phyloP scores from a whole-genome alignment of 2,888 invertebrate genomes.

The Palloptera scutellata region DNA sequence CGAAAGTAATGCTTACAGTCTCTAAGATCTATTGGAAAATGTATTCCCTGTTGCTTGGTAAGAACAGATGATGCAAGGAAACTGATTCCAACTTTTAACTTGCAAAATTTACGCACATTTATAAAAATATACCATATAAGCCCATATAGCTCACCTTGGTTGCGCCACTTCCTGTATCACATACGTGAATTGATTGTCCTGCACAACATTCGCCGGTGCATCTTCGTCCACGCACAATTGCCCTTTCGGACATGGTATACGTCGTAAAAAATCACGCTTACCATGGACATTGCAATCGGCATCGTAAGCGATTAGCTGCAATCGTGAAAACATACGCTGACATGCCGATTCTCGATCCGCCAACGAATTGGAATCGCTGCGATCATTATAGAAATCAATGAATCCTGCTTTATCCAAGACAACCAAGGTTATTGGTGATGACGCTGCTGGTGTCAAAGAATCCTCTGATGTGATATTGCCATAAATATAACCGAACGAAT shows the following conservation, averaged over 20 bases:
- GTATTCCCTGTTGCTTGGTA: too few species aligned
- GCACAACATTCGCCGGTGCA: slow-evolving; percentile 82
- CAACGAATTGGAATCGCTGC: slow-evolving; percentile 71
- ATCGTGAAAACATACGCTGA: slow-evolving; percentile 83
- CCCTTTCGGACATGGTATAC: slow-evolving; percentile 82
- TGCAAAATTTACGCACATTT: too few species aligned
- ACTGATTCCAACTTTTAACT: too few species aligned
- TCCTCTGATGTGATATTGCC: slow-evolving; percentile 87
- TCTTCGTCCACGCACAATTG: slow-evolving; percentile 88
- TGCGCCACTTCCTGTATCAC: slow-evolving; percentile 87
- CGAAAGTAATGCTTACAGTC: background rate
- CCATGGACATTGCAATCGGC: slow-evolving; percentile 75
- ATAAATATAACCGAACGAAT: slow-evolving; percentile 94
- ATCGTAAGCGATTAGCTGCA: slow-evolving; percentile 86
- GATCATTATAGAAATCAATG: slow-evolving; percentile 86
- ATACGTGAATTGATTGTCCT: slow-evolving; percentile 92
- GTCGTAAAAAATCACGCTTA: slow-evolving; percentile 74
- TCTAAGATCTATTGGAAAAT: too few species aligned
- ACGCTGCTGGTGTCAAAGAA: slow-evolving; percentile 68
- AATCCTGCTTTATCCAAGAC: slow-evolving; percentile 89
- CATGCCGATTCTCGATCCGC: slow-evolving; percentile 79
- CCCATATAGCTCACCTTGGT: slow-evolving; percentile 75
- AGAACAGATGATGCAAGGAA: too few species aligned
- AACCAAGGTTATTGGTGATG: slow-evolving; percentile 79
- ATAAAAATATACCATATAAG: too few species aligned